These are phyloP conservation scores for Caenorhabditis sp. DNA, from an alignment of 2,888 invertebrate species.

Conservation along the genomic window DNA sequence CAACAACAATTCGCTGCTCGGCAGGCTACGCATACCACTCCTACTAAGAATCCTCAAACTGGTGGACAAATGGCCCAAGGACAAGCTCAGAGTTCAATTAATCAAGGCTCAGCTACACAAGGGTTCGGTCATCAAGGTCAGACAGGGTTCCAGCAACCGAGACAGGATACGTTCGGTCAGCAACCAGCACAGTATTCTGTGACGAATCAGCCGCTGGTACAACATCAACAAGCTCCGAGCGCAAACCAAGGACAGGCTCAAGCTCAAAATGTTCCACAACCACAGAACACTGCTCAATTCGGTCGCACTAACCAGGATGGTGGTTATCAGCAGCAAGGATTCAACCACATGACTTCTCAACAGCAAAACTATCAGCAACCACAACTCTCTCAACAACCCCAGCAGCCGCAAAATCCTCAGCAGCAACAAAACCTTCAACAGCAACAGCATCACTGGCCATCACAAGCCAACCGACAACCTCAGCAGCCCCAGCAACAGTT, in stretches of 20 bases:
- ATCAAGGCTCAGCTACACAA: not conserved
- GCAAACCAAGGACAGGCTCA: not conserved
- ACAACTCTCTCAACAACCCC: constrained; percentile 8
- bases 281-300: constrained; percentile 8
- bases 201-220: not conserved
- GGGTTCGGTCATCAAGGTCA: constrained; percentile 15
- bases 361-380: constrained; percentile 31
- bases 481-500: not conserved
- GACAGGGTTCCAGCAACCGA: constrained; percentile 7
- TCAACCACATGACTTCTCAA: not conserved
- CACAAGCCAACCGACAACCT: not conserved
- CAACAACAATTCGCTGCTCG: constrained; percentile 4
- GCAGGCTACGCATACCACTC: constrained; percentile 4
- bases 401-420: constrained; percentile 9
- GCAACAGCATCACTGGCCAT: constrained; percentile 2
- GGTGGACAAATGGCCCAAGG: constrained; percentile 25
- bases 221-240: constrained; percentile 13
- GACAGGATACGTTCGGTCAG: not conserved
- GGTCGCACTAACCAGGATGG: not conserved
- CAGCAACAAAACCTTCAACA: constrained; percentile 3
- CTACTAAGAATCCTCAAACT: not conserved
- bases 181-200: constrained; percentile 3
- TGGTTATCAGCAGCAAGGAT: constrained; percentile 40
- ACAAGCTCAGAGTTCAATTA: constrained; percentile 10
- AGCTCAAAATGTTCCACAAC: constrained; percentile 34